These are phyloP conservation scores for Gulo gulo DNA, from an alignment of 2,113 vertebrate genomes.

Conservation along the genomic window DNA sequence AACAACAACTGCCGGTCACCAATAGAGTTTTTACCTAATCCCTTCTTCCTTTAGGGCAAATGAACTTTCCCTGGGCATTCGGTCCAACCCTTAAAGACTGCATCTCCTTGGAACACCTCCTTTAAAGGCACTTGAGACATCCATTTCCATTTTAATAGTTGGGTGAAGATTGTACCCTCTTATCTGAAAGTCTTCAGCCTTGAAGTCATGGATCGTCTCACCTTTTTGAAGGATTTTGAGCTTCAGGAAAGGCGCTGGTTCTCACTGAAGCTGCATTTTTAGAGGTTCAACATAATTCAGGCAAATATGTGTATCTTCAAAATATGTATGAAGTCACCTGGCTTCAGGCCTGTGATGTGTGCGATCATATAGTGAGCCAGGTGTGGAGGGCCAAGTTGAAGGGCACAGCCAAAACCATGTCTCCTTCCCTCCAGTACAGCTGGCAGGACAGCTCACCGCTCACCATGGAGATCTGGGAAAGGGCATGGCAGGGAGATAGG, in stretches of 20 bases:
- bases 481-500: constrained; percentile 93
- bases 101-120: neutral
- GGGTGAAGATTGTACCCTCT: constrained; percentile 93
- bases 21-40: neutral
- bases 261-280: constrained; percentile 92
- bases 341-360: constrained; percentile 94
- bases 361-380: constrained; percentile 98
- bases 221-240: constrained; percentile 91
- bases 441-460: constrained; percentile 94
- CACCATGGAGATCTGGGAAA: constrained; percentile 95
- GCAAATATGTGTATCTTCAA: constrained; percentile 95
- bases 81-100: neutral
- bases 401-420: constrained; percentile 96
- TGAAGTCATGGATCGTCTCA: constrained; percentile 90
- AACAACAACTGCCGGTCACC: neutral
- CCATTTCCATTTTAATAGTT: constrained; percentile 97
- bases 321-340: constrained; percentile 95
- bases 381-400: constrained; percentile 98
- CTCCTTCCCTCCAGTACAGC: constrained; percentile 94
- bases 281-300: constrained; percentile 93
- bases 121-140: constrained; percentile 82
- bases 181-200: constrained; percentile 92
- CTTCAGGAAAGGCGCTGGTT: constrained; percentile 93
- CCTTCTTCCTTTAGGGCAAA: neutral
- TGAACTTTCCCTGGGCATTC: neutral